A percentile compares a stretch with the other conserved stretches of the same genome.
Evolutionary conservation across 1,140 invertebrate genomes (phyloP).

Genomic region (Drosophila murphyi): DNA sequence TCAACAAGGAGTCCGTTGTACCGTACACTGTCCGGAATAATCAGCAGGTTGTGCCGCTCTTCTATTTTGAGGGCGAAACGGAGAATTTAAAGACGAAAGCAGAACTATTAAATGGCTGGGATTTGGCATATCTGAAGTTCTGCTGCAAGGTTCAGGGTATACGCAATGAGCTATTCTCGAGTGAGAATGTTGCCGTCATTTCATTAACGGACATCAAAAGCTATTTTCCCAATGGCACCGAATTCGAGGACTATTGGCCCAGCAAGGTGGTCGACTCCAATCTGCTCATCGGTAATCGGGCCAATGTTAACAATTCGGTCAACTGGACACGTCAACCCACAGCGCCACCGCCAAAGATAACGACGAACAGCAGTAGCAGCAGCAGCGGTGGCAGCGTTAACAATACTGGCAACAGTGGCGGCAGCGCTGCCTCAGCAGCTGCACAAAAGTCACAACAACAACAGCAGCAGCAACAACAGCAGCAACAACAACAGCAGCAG

Average conservation of each 20-base stretch:
- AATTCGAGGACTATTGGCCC: slow-evolving; percentile 96
- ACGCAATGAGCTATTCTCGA: slow-evolving; percentile 94
- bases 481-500: slow-evolving; percentile 83
- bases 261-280: slow-evolving; percentile 92
- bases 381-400: slow-evolving; percentile 2
- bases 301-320: slow-evolving; percentile 86
- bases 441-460: slow-evolving; percentile 59
- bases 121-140: slow-evolving; percentile 95
- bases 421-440: neutral
- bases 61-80: slow-evolving; percentile 96
- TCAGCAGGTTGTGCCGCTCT: slow-evolving; percentile 96
- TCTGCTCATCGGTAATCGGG: slow-evolving; percentile 87
- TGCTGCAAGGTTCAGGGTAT: slow-evolving; percentile 97
- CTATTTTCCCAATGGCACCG: slow-evolving; percentile 94
- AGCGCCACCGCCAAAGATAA: slow-evolving; percentile 83
- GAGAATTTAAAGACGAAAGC: slow-evolving; percentile 94
- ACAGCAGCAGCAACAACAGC: slow-evolving; percentile 74
- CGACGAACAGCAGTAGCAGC: slow-evolving; percentile 3
- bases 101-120: slow-evolving; percentile 94
- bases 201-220: slow-evolving; percentile 95
- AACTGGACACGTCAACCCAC: slow-evolving; percentile 88
- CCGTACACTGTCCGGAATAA: slow-evolving; percentile 94
- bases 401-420: slow-evolving; percentile 20
- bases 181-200: slow-evolving; percentile 94
- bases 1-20: slow-evolving; percentile 97